Percentiles rank a stretch among this genome's conserved stretches.
Conservation (phyloP, 1,140 invertebrate genomes). For the Bombus cullumanus region DNA sequence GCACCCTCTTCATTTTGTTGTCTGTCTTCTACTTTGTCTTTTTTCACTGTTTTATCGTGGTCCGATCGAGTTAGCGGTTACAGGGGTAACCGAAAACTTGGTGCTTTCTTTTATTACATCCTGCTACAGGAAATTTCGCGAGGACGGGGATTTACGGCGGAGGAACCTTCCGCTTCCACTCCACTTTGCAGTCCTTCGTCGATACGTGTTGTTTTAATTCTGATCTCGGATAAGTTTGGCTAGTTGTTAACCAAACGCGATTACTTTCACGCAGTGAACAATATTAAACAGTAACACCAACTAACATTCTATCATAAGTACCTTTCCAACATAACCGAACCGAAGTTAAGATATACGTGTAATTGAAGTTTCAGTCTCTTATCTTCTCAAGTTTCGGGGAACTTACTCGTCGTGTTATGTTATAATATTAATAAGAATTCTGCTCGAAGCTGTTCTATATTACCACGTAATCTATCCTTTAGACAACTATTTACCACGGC, state of each 20-base stretch:
- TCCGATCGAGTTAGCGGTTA: background rate
- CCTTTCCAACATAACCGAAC: background rate
- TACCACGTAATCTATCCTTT: too few species aligned
- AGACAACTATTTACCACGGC: too few species aligned
- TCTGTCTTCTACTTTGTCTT: background rate
- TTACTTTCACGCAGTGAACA: background rate
- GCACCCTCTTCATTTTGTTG: background rate
- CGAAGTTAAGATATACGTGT: background rate
- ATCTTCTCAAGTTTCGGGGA: background rate
- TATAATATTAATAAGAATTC: background rate
- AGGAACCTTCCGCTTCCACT: background rate
- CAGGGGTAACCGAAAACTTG: slow-evolving; percentile 6
- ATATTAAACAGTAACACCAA: background rate
- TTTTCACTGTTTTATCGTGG: background rate
- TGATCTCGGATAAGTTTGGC: background rate
- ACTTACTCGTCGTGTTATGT: background rate
- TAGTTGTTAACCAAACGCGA: too few species aligned
- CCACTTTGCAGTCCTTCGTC: background rate
- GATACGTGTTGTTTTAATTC: background rate
- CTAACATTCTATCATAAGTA: background rate
- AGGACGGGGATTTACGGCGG: background rate
- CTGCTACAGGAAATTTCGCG: background rate
- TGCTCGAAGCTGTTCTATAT: background rate
- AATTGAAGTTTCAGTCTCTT: background rate
- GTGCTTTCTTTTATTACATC: slow-evolving; percentile 24